Conservation (phyloP, 2,113 vertebrate species). For the Scomber colias region DNA sequence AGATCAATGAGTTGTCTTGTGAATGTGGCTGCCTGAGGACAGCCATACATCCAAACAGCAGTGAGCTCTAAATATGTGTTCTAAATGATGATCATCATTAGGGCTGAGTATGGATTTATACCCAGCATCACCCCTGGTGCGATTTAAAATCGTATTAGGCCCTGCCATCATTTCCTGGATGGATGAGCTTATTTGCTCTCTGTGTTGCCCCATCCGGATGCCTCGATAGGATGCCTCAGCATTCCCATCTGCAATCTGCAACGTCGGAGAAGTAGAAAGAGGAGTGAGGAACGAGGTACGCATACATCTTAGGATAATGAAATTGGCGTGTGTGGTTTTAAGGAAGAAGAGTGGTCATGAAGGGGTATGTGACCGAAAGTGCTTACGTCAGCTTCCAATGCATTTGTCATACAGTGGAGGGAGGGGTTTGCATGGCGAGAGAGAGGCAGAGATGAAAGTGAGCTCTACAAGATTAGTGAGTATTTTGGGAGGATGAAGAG, state of each 20-base stretch:
- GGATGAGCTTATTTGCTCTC: slow-evolving; percentile 73
- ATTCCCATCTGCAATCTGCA: slow-evolving; percentile 73
- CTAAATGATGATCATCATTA: slow-evolving; percentile 76
- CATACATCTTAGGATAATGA: slow-evolving; percentile 66
- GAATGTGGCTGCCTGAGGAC: slow-evolving; percentile 65
- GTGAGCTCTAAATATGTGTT: slow-evolving; percentile 70
- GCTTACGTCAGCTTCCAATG: slow-evolving; percentile 56
- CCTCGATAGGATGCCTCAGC: slow-evolving; percentile 74
- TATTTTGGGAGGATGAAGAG: slow-evolving; percentile 6
- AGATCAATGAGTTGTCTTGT: slow-evolving; percentile 75
- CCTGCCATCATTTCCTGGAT: slow-evolving; percentile 76
- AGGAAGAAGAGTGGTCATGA: slow-evolving; percentile 45
- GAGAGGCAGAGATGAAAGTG: slow-evolving; percentile 13
- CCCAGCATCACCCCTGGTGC: slow-evolving; percentile 70
- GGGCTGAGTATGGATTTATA: slow-evolving; percentile 75
- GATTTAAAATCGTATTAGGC: slow-evolving; percentile 76
- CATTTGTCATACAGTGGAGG: slow-evolving; percentile 50
- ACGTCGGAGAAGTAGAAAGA: slow-evolving; percentile 41
- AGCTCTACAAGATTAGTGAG: slow-evolving; percentile 12
- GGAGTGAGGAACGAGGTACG: slow-evolving; percentile 11
- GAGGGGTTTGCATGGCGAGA: slow-evolving; percentile 3
- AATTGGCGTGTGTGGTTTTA: slow-evolving; percentile 60
- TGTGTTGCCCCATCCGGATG: slow-evolving; percentile 70
- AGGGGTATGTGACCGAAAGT: slow-evolving; percentile 20
- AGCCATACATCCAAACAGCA: slow-evolving; percentile 71